Base-by-base conservation (phyloP, 2,797 vertebrate species). In the Fistularia tabacaria region DNA sequence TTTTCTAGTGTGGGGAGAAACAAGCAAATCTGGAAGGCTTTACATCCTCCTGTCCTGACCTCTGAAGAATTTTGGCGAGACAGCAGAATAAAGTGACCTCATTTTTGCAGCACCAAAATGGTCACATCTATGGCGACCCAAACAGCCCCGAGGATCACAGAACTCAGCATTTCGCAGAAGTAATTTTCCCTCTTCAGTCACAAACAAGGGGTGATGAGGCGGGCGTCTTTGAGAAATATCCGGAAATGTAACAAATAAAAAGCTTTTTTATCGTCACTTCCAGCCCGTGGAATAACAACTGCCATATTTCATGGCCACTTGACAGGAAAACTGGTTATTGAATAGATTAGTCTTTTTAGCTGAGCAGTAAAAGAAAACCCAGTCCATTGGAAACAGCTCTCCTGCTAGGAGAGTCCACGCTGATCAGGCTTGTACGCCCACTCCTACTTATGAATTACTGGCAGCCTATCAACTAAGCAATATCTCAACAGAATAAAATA, bases 71-170 rank as follows among this genome's bases (percentile, higher is more conserved):
- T 87, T 69, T 87, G 84, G 83, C 71, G 84, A 89, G 90, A 79
- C 88, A 90, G 89, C 90, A 90, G 75, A 89, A 92, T 87, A 77
- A 82, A 37, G 64, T 87, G 88, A 90, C 89, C 89, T 90, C 84
- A 91, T 91, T 87, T 46, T 79, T 80, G 64, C 10, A 64, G 71
- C 66, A 70, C 76, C 68, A 58, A 83, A 73, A 85, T 36, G 80
- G 82, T 85, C 81, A 82, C 71, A 80, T 69, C 79, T 69, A 70
- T 47, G 13, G 56, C 63, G 88, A 90, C 90, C 89, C 68, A 72
- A 76, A 73, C 55, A 71, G 82, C 85, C 80, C 74, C 50, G 38
- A 61, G 66, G 66, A 76, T 85, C 78, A 66, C 78, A 80, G 64
- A 86, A 85, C 83, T 91, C 89, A 90, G 88, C 90, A 88, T 62